Evolutionary conservation across 1,140 invertebrate species (phyloP), one percentile per base, ranked within the genome.

Genomic region (Tribolium castaneum): DNA sequence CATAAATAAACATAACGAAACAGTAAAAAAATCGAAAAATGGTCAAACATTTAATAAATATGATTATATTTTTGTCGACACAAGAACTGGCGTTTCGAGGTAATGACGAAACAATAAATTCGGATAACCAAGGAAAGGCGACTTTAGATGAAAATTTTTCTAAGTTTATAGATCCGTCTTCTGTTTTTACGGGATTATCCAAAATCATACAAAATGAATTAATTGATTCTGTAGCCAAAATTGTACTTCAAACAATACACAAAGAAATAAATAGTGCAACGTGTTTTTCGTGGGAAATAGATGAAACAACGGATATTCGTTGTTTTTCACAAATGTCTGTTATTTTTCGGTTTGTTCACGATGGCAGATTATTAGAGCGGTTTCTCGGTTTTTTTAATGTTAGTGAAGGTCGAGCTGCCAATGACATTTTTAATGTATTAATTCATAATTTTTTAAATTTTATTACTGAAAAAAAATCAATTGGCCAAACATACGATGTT

Each of bases 181-280:
- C 70, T 10, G 19, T 51, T 10, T 78, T 78, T 74, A 34, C 22
- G 12, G 76, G 70, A 13, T 35, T 19, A 13, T 75, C 70, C n/a
- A 78, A 78, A 49, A 75, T 45, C 1, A 78, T 78, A 45, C 72
- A 78, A 54, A 78, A 78, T 66, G 52, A 78, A 13, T 52, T 78
- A 30, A 52, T 78, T 6, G 35, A 78, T 51, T 51, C 71, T 2
- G 45, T 75, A 34, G 12, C 51, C 12, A 45, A 52, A 50, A 51
- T 75, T 52, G 14, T 49, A 22, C 12, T 50, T 10, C 12, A 75
- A 6, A 16, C 59, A 49, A 78, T 78, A 62, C n/a, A n/a, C n/a
- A n/a, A n/a, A n/a, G n/a, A n/a, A n/a, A n/a, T n/a, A n/a, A n/a
- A n/a, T n/a, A n/a, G n/a, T n/a, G n/a, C n/a, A n/a, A n/a, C n/a